Base-by-base conservation (phyloP, 1,140 invertebrate genomes). In the Brachionus koreanus region DNA sequence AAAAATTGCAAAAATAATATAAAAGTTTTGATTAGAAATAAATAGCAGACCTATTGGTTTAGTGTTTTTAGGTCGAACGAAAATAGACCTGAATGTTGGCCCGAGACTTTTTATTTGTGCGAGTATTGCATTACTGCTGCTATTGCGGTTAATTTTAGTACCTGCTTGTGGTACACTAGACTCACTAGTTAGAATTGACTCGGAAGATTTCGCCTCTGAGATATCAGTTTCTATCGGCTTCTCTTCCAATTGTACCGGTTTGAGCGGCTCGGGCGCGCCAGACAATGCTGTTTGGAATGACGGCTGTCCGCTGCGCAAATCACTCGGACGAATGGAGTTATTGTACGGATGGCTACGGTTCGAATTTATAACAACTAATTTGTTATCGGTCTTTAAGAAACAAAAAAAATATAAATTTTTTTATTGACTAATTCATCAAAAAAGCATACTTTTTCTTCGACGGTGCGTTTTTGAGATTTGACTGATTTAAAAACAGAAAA, bases 51-150 rank as follows among this genome's bases (percentile, higher is more conserved):
- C 76, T 35, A 79, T 79, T 12, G 16, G 76, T 35, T 79, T 79
- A 13, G 23, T 61, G 23, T 65, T 57, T 39, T 65, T 65, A 10
- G 76, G 76, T 29, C 61, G 49, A 25, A 79, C 76, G 42, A 79
- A 79, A 61, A 79, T 57, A 0, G 76, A 79, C 57, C 35, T 79
- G 25, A 79, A 79, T 23, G 33, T 61, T 3, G 76, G 76, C 3
- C 76, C 61, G 10, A 79, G 23, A 9, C 76, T 79, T 65, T 79
- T 79, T 23, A 79, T 61, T 42, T 79, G 49, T 23, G 76, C 76
- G 16, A 79, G 37, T 37, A 79, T 61, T 16, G 76, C 76, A 42
- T 61, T 79, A 4, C 46, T 42, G 33, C 76, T 79, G 25, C 49
- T 61, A 35, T 79, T 65, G 12, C 76, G 76, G 16, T 25, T 74